phyloP scores from a whole-genome alignment of 92 coral and sea anemone genomes.

The Phenganax subtilis region DNA sequence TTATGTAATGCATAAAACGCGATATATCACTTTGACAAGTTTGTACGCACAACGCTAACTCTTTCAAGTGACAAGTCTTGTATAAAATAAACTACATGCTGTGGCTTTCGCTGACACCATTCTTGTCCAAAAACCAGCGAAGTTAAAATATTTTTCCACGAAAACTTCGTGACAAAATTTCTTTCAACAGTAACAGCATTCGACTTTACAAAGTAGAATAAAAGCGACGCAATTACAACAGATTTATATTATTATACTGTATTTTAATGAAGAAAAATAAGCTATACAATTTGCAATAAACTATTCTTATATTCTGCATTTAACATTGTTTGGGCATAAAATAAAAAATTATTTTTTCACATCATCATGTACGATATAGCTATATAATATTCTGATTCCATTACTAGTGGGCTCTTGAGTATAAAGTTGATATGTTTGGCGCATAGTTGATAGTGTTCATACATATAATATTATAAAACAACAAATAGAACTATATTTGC shows the following conservation, averaged over 20 bases:
- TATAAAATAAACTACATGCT: no score
- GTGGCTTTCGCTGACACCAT: no score
- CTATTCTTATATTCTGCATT: constrained; percentile 43
- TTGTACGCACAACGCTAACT: no score
- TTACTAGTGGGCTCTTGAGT: not conserved
- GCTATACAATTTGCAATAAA: constrained; percentile 44
- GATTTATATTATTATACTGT: constrained; percentile 28
- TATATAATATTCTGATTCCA: constrained; percentile 6
- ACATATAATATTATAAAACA: constrained; percentile 33
- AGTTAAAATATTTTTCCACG: no score
- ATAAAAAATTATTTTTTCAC: constrained; percentile 33
- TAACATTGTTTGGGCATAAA: constrained; percentile 43
- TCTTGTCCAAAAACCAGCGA: no score
- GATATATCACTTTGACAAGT: no score
- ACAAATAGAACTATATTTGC: constrained; percentile 11
- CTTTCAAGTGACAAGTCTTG: no score
- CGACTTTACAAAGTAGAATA: not conserved
- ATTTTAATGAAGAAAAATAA: constrained; percentile 41
- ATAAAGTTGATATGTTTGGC: not conserved
- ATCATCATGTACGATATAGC: constrained; percentile 39
- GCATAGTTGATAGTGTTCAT: not conserved
- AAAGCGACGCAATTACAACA: not conserved
- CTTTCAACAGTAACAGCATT: not conserved
- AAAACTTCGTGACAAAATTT: not conserved
- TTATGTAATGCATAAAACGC: no score